Conservation (phyloP, 2,888 invertebrate genomes). For the Flexamia atlantica region DNA sequence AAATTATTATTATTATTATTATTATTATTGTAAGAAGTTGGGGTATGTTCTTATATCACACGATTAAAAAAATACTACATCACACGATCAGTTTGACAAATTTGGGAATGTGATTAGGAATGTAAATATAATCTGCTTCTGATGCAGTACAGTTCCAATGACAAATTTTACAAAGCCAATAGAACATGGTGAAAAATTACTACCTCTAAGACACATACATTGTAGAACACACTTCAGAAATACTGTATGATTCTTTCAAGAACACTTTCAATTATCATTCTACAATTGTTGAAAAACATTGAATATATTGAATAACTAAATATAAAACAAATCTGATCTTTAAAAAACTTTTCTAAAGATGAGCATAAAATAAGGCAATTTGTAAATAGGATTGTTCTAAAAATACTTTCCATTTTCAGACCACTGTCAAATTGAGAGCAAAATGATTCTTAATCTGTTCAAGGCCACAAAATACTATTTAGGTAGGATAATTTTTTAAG, state of each 20-base stretch:
- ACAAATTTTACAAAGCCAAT: not conserved
- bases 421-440: not conserved
- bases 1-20: no score
- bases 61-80: no score
- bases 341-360: not conserved
- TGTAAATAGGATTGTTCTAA: not conserved
- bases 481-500: conserved; percentile 10
- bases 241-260: not conserved
- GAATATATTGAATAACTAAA: not conserved
- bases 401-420: not conserved
- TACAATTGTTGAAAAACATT: not conserved
- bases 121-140: not conserved
- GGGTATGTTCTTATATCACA: no score
- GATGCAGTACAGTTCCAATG: not conserved
- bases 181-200: not conserved
- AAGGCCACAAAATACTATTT: conserved; percentile 32
- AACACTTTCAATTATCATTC: no score
- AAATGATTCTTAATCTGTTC: not conserved
- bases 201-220: not conserved
- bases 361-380: not conserved
- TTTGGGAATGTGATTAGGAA: not conserved
- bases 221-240: not conserved
- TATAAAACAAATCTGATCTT: not conserved
- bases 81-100: no score
- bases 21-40: no score